Evolutionary conservation across 2,113 vertebrate genomes (phyloP), one percentile per base, ranked within the genome.

Genomic region (Smithornis capensis): DNA sequence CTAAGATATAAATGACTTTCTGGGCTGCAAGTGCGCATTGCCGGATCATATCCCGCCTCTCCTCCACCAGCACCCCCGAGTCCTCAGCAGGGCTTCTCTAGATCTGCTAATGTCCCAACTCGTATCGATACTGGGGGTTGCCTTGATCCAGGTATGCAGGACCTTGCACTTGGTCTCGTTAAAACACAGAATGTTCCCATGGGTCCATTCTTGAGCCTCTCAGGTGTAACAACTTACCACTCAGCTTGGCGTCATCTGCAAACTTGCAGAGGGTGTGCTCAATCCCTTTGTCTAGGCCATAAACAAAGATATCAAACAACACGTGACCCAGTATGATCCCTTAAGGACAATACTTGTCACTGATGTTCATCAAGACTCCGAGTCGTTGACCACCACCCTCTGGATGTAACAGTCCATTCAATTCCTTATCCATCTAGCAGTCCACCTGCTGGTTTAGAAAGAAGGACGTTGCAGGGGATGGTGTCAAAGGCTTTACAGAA

Each of bases 131-230:
- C 11, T 0, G 0, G 44, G 10, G 5, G 0, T 19, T 60, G 12
- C 2, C 9, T 12, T 0, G 0, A 19, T 5, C 33, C 45, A 28
- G 3, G 2, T n/a, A n/a, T 16, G 27, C 33, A 78, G 38, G 4
- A 38, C 56, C 18, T 59, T 9, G 63, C 0, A 1, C 11, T 59
- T 57, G 35, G 12, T 28, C 29, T 65, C 31, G 22, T 52, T 52
- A 40, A 47, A 63, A 8, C 13, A 6, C 65, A 31, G 0, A 13
- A 29, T 1, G 29, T n/a, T 38, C 38, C 5, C 7, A 47, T n/a
- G 15, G 12, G 2, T 5, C 21, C 1, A 0, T 25, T 63, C 8
- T 29, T 2, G 2, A 40, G 24, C 8, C 40, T 47, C 9, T n/a
- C 29, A 49, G 25, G 4, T 12, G 7, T 5, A 4, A 56, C 25